These are phyloP conservation scores for Aurelia sp. DNA, from an alignment of 30 jellyfish, hydroid and myxozoan species.

Conservation along the genomic window DNA sequence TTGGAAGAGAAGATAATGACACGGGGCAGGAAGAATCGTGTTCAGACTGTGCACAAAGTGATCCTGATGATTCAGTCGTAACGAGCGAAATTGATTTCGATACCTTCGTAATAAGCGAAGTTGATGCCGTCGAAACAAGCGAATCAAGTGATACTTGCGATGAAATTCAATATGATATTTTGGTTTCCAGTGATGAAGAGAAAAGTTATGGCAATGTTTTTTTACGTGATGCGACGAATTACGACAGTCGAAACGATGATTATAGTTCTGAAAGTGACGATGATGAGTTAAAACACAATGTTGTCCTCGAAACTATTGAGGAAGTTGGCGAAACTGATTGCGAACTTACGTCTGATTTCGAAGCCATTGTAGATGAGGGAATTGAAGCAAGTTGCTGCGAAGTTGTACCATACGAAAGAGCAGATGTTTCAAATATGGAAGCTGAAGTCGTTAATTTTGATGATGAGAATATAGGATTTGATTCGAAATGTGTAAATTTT, in stretches of 20 bases:
- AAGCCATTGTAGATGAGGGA: neutral
- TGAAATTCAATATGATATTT: conserved; percentile 19
- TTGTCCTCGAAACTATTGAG: conserved; percentile 11
- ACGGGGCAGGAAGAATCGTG: neutral
- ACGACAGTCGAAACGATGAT: neutral
- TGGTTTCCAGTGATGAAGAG: conserved; percentile 33
- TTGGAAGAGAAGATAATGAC: neutral
- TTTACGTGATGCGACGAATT: neutral
- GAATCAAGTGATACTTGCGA: conserved; percentile 26
- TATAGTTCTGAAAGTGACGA: neutral
- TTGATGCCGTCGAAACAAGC: conserved; percentile 16
- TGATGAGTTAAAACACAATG: neutral
- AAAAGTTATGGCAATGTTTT: neutral
- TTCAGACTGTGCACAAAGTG: no score
- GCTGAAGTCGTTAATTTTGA: neutral
- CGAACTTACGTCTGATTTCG: neutral
- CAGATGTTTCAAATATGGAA: neutral
- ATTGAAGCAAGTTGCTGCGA: neutral
- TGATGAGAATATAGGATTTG: neutral
- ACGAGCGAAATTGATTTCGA: no score
- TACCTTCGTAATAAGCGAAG: neutral
- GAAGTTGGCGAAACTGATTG: neutral
- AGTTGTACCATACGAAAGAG: neutral
- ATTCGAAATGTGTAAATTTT: neutral
- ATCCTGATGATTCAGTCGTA: no score